Evolutionary conservation across 92 coral and sea anemone species (phyloP).

Genomic region (Epizoanthus scotinus): DNA sequence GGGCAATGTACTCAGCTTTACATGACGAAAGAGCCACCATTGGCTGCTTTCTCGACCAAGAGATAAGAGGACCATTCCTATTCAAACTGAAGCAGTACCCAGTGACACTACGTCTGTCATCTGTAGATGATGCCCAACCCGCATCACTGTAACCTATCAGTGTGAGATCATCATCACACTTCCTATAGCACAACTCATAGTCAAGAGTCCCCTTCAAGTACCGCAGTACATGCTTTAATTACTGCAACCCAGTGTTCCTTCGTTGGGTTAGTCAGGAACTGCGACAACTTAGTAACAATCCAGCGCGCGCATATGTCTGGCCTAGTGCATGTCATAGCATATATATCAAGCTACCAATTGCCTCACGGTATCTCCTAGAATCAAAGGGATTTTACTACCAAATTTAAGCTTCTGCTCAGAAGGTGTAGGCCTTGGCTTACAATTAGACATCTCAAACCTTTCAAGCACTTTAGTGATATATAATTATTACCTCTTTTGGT

Average conservation of each 20-base stretch:
- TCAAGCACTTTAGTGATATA: constrained; percentile 39
- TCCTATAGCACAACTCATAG: constrained; percentile 29
- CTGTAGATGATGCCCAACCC: constrained; percentile 57
- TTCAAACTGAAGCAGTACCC: constrained; percentile 62
- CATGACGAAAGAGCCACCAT: constrained; percentile 50
- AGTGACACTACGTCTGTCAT: constrained; percentile 51
- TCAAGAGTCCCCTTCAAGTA: constrained; percentile 52
- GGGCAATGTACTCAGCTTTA: constrained; percentile 52
- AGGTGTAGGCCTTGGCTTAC: constrained; percentile 58
- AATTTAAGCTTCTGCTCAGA: constrained; percentile 51
- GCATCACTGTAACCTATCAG: constrained; percentile 57
- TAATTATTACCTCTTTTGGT: constrained; percentile 42
- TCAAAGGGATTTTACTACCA: constrained; percentile 36
- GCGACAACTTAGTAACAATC: constrained; percentile 48
- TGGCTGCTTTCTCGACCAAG: too few species aligned
- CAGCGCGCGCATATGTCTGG: constrained; percentile 59
- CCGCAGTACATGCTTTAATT: constrained; percentile 47
- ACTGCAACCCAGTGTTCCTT: constrained; percentile 45
- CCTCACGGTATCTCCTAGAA: constrained; percentile 40
- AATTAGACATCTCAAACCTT: constrained; percentile 53
- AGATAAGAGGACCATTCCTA: constrained; percentile 45
- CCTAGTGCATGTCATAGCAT: constrained; percentile 49
- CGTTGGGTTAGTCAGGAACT: constrained; percentile 26
- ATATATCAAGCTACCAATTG: constrained; percentile 51
- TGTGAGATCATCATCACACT: constrained; percentile 32